Percentiles rank a stretch among this genome's conserved stretches.
Evolutionary conservation across 2,113 vertebrate species (phyloP).

Genomic region (Oreochromis spilurus): DNA sequence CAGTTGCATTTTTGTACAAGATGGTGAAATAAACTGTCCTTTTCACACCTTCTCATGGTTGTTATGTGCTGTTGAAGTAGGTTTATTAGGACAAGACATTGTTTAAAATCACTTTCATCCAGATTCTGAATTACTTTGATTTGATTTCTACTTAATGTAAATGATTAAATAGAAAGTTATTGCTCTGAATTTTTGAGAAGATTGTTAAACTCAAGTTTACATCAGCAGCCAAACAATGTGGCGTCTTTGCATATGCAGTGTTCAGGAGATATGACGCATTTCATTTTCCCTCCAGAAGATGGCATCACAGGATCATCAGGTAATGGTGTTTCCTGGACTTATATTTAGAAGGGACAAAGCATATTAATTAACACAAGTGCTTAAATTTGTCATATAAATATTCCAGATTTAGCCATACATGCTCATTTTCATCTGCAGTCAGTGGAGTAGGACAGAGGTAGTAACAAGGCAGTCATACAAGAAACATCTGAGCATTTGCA

Average conservation of each 20-base stretch:
- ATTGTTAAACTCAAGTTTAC: background rate
- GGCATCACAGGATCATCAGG: background rate
- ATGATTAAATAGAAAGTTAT: background rate
- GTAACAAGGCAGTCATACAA: background rate
- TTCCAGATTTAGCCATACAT: background rate
- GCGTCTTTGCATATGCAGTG: background rate
- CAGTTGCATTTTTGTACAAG: conserved; percentile 57
- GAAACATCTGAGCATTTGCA: background rate
- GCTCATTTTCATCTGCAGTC: background rate
- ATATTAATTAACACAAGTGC: background rate
- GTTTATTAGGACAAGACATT: background rate
- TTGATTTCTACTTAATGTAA: background rate
- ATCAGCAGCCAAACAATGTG: background rate
- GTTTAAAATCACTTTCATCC: background rate
- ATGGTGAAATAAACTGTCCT: conserved; percentile 60
- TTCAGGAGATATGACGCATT: background rate
- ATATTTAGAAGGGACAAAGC: accelerated
- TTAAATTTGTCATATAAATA: background rate
- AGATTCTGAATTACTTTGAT: background rate
- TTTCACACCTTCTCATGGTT: conserved; percentile 29
- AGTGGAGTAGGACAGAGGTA: background rate
- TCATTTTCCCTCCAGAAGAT: background rate
- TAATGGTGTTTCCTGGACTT: background rate
- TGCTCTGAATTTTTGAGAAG: background rate
- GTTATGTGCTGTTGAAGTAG: background rate